A percentile compares a stretch with the other conserved stretches of the same genome.
phyloP scores from a whole-genome alignment of 1,140 invertebrate genomes.

The Drosophila takahashii region DNA sequence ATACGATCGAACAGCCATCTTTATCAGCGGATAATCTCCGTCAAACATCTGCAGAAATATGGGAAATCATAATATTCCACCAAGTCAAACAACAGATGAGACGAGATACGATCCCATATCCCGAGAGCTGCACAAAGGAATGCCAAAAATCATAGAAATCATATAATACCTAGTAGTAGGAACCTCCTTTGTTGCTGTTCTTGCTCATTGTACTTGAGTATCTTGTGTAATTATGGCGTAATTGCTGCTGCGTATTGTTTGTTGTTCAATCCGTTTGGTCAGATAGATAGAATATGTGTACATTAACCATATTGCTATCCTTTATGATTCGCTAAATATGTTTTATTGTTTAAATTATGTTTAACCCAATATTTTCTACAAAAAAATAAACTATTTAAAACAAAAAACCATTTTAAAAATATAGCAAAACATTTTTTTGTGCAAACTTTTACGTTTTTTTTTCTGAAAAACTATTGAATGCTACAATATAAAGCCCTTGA shows the following conservation, averaged over 20 bases:
- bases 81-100: constrained; percentile 27
- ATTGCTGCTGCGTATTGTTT: constrained; percentile 49
- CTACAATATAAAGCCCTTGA: too few species aligned
- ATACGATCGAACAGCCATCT: constrained; percentile 36
- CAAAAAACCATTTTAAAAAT: too few species aligned
- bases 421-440: too few species aligned
- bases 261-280: constrained; percentile 18
- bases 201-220: constrained; percentile 6
- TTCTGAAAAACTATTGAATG: too few species aligned
- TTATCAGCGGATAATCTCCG: constrained; percentile 41
- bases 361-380: too few species aligned
- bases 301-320: constrained; percentile 6
- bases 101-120: constrained; percentile 28
- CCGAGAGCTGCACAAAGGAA: constrained; percentile 22
- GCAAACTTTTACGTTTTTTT: too few species aligned
- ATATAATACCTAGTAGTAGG: not conserved
- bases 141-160: not conserved
- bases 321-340: not conserved
- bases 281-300: not conserved
- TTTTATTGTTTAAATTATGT: too few species aligned
- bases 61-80: constrained; percentile 47
- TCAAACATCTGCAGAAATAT: constrained; percentile 53
- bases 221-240: constrained; percentile 48
- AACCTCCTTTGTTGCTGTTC: constrained; percentile 30
- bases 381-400: too few species aligned